Percentiles rank a stretch among this genome's conserved stretches.
phyloP scores from a whole-genome alignment of 2,888 invertebrate genomes.

The Nudaria mundana region DNA sequence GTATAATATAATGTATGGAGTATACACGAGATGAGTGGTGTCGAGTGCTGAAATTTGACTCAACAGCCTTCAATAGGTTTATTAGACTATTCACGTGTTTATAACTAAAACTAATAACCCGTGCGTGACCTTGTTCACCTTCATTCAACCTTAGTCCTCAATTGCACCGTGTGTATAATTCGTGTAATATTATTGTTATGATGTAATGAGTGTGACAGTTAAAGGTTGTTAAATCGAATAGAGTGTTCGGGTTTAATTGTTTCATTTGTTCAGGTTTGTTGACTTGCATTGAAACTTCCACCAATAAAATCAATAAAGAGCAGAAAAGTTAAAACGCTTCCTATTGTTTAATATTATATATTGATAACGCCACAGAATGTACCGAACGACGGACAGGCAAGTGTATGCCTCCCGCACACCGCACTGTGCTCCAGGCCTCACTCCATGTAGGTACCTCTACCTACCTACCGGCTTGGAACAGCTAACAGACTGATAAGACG shows the following conservation, averaged over 20 bases:
- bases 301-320: no score
- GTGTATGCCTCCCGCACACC: background rate
- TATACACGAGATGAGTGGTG: background rate
- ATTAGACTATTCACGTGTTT: background rate
- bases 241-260: no score
- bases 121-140: background rate
- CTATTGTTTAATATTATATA: background rate
- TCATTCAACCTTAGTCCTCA: background rate
- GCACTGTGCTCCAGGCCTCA: background rate
- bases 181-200: no score
- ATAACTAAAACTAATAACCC: background rate
- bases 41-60: background rate
- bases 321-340: background rate
- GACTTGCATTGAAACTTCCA: no score
- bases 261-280: no score
- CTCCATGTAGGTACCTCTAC: background rate
- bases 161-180: background rate
- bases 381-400: conserved; percentile 6
- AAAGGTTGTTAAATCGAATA: no score
- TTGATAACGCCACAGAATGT: background rate
- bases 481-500: conserved; percentile 7
- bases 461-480: no score
- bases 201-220: no score
- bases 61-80: background rate
- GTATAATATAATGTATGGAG: background rate